Base-by-base conservation (phyloP, 2,888 invertebrate species). In the Maniola hyperantus region DNA sequence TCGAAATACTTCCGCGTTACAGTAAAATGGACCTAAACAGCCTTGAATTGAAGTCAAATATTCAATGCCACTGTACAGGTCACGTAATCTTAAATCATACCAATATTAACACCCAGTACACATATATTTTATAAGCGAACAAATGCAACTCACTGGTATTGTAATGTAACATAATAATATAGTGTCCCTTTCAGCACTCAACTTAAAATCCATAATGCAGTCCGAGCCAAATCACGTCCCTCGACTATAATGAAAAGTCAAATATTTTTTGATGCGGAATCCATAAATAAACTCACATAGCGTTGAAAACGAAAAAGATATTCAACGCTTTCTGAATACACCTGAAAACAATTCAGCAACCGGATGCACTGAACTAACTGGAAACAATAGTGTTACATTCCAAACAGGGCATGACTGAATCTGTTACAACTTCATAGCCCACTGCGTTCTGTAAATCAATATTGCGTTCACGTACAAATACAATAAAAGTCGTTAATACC, bases 261-360 rank as follows among this genome's bases (percentile, higher is more conserved):
- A 66, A 42, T 20, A n/a, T 57, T 64, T 36, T 50, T 55, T 51
- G 51, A 51, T 62, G 61, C 57, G 51, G 51, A 66, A 66, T 66
- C 62, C 44, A 26, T 26, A n/a, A n/a, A 62, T 58, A 57, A 53
- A 66, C 57, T 51, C 57, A 46, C 75, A 77, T 79, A 79, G 77
- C 78, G 78, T 81, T 79, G 77, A 73, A 72, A 79, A 78, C 77
- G 76, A 75, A 77, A 77, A 79, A 73, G 71, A 76, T 82, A 79
- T 77, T 76, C 72, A 69, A 77, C 79, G 77, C 78, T 75, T 76
- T 70, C 70, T 78, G 79, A 83, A 83, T 83, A 82, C 83, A 85
- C 78, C 79, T 80, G 81, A 84, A 85, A 87, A 87, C 85, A 86
- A 88, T 87, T 84, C 82, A 76, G 73, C 73, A 83, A 75, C 76